Evolutionary conservation across 2,797 vertebrate species (phyloP), one percentile per base, ranked within the genome.

Genomic region (Tachyglossus aculeatus): DNA sequence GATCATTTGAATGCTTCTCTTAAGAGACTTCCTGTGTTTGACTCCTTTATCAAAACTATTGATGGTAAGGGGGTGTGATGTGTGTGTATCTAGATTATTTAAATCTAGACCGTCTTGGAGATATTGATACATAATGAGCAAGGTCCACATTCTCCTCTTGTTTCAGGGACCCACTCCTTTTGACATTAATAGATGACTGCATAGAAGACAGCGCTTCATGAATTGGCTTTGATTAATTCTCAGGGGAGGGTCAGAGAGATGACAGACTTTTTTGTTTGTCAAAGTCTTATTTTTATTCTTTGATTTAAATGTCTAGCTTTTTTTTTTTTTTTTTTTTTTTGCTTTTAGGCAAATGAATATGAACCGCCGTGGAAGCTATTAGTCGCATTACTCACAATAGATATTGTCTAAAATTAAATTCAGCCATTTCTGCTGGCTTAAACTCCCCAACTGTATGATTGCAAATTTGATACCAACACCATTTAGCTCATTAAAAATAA

Each of bases 401-500:
- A 83, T 65, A 63, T 10, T n/a, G 78, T 52, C n/a, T 80, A 84
- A 83, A 90, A 82, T 80, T 68, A 85, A 82, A 88, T 67, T 62
- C 56, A 73, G 71, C 65, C 7, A 70, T 79, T 77, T 56, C 77
- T 73, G 24, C 57, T 48, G 66, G 79, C 34, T 62, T 8, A 18
- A 5, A 55, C 9, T 11, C 6, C 16, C 19, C 36, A 29, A 79
- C 56, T 61, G 72, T 71, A 31, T 58, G 44, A 82, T 73, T 80
- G 61, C 47, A 73, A 41, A 77, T 83, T 84, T 77, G 88, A 88
- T 83, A 73, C 69, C 62, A 74, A 77, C 36, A 71, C 24, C 38
- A 22, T 77, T 85, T 80, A 82, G 74, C 77, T 88, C 75, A 81
- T 85, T 88, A 80, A 76, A 70, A 88, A 86, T 82, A 88, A 86